Base-by-base conservation (phyloP, 1,140 invertebrate species). In the Pseudomyrmex pallidus region DNA sequence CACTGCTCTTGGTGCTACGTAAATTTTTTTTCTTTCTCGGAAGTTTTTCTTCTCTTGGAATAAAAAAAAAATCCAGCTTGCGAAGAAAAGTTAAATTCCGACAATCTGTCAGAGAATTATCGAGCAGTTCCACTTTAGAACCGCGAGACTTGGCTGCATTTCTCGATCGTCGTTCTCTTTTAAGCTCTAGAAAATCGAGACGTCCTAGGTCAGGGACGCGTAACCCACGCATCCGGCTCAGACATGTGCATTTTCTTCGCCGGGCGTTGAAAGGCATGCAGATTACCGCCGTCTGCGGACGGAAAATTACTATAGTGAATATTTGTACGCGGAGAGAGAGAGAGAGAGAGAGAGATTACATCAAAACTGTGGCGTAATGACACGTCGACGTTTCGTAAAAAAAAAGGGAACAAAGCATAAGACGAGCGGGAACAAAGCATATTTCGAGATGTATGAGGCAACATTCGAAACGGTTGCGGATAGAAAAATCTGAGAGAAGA, bases 151-250 rank as follows among this genome's bases (percentile, higher is more conserved):
- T 50, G 4, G 35, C n/a, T 12, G 17, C 50, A 35, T 80, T 72
- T 54, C 25, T 57, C 10, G 25, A 50, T 9, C 12, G 17, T 7
- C 50, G 50, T 22, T 48, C n/a, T n/a, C 59, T 12, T 20, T 76
- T 59, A 17, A 80, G 15, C 66, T 70, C 35, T 72, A 56, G n/a
- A 59, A 88, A 77, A 87, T 83, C 73, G 61, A 74, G 56, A 66
- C 66, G 25, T 72, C 85, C 84, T 88, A 89, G 87, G 87, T 88
- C 84, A 86, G 87, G 87, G 87, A 88, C 87, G 87, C 87, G 82
- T 88, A 88, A 89, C 87, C 87, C 86, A 83, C 80, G 74, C 74
- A 86, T 89, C 87, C 87, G 86, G 78, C 15, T 50, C 54, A 52
- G 52, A 50, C 67, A 3, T 17, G 54, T 12, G 74, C 66, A 61